A percentile compares a stretch with the other conserved stretches of the same genome.
Conservation (phyloP, 2,113 vertebrate species). For the Tautogolabrus adspersus region DNA sequence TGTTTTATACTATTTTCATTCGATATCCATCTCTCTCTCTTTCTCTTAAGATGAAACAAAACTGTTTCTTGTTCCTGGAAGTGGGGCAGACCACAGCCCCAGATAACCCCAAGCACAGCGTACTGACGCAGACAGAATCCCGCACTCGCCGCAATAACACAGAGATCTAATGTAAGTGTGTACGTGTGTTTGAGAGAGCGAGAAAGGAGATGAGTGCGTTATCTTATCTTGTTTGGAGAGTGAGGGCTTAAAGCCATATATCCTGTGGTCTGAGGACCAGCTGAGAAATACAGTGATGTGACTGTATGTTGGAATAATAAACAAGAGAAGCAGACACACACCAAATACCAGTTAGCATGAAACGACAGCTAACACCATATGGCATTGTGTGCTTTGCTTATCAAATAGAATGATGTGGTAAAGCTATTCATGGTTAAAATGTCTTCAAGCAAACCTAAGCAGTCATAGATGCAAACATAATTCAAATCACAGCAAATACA, state of each 20-base stretch:
- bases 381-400: background rate
- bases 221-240: conserved; percentile 76
- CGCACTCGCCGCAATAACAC: conserved; percentile 35
- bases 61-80: conserved; percentile 84
- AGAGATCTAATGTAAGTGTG: conserved; percentile 17
- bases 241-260: conserved; percentile 49
- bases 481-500: too few species aligned
- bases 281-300: conserved; percentile 57
- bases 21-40: conserved; percentile 61
- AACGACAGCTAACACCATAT: background rate
- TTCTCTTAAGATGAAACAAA: conserved; percentile 81
- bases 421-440: background rate
- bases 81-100: conserved; percentile 83
- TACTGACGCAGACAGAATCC: conserved; percentile 73
- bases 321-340: conserved; percentile 27
- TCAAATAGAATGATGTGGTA: background rate
- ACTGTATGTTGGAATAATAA: conserved; percentile 53
- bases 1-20: conserved; percentile 23
- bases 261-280: conserved; percentile 69
- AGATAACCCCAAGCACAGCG: conserved; percentile 77
- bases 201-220: conserved; percentile 45
- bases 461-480: too few species aligned
- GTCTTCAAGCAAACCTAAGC: too few species aligned
- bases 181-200: conserved; percentile 1
- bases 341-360: conserved; percentile 23